phyloP scores from a whole-genome alignment of 2,113 vertebrate genomes.

The Nestor notabilis region DNA sequence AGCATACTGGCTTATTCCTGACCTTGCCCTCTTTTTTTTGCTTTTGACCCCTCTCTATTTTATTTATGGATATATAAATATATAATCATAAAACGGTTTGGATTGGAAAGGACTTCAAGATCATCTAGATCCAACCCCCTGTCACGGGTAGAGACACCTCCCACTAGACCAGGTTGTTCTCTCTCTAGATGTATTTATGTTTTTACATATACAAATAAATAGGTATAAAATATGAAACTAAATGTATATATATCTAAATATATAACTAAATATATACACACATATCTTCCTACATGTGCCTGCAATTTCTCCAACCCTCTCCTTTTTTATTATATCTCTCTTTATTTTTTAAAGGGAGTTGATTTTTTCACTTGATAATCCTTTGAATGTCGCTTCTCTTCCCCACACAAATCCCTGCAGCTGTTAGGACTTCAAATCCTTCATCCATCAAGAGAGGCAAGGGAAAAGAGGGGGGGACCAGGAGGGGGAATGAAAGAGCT shows the following conservation, averaged over 20 bases:
- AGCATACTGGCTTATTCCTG: neutral
- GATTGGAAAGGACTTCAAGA: neutral
- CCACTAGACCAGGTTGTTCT: neutral
- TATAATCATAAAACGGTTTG: neutral
- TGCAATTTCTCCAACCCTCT: neutral
- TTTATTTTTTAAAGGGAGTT: slow-evolving; percentile 23
- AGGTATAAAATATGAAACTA: neutral
- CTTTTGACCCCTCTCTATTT: neutral
- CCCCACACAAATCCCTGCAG: slow-evolving; percentile 67
- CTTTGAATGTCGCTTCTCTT: slow-evolving; percentile 61
- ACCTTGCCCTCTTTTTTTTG: neutral
- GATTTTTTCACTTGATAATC: slow-evolving; percentile 66
- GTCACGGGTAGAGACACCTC: neutral
- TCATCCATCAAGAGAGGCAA: slow-evolving; percentile 50
- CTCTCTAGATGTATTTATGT: neutral
- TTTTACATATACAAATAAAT: neutral
- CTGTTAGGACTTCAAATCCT: slow-evolving; percentile 74
- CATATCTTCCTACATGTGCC: neutral
- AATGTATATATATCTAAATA: neutral
- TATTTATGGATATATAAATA: neutral
- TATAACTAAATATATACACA: neutral
- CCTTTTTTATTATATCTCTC: neutral
- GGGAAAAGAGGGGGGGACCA: neutral
- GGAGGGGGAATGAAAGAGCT: slow-evolving; percentile 16
- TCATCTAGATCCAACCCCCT: neutral